Base-by-base conservation (phyloP, 2,888 invertebrate species). In the Chrysopilus asiliformis region DNA sequence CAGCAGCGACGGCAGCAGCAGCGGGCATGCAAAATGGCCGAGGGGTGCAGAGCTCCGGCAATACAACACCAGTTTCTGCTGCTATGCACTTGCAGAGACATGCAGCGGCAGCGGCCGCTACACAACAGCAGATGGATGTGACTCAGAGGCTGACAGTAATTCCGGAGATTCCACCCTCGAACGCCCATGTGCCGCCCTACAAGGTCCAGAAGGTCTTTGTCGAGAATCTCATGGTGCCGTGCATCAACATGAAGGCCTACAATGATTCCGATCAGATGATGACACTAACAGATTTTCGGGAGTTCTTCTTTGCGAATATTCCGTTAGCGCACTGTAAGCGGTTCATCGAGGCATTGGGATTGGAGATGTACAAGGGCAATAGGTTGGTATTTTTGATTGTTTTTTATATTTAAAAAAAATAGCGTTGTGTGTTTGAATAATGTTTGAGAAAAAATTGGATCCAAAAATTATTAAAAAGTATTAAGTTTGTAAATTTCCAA, bases 211-310 rank as follows among this genome's bases (percentile, higher is more conserved):
- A 81, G 55, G 83, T 82, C 27, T 68, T 79, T 43, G 79, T 87
- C 37, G 82, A 82, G 55, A 79, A 78, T 53, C 78, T 78, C 51
- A 73, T 83, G 71, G 78, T 87, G 48, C 82, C 81, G 36, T 85
- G 84, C 64, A 84, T 89, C 55, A 87, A 87, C 64, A 78, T 81
- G 64, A 84, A 85, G 67, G 82, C 85, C 12, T 84, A 79, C 66
- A 74, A 78, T 47, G 82, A 81, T 59, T 73, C 77, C 15, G 86
- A 86, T 58, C 70, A 83, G 52, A 67, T 86, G 55, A 83, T 86
- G 72, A 82, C 86, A 10, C 67, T 87, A 46, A 77, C 79, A 5
- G 86, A 87, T 62, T 74, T 87, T 46, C 77, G 82, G 38, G 72
- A 76, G 55, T 73, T 78, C 60, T 83, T 83, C 68, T 87, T 86